Conservation (phyloP, 2,797 vertebrate genomes). For the Strix occidentalis region DNA sequence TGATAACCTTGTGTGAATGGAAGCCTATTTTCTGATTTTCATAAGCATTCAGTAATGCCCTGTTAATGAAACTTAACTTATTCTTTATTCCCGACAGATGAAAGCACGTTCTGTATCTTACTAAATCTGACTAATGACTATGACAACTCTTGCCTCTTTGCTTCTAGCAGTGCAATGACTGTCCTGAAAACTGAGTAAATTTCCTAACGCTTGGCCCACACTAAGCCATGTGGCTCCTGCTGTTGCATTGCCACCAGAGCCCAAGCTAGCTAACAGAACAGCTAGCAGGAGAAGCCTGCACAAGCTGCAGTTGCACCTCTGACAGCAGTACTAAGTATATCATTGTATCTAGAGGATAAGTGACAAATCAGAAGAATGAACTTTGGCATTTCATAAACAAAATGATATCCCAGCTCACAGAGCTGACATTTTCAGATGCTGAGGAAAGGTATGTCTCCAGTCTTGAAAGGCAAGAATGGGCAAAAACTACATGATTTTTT, state of each 20-base stretch:
- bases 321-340: background rate
- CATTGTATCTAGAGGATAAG: background rate
- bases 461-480: background rate
- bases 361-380: background rate
- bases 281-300: background rate
- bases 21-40: slow-evolving; percentile 16
- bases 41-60: background rate
- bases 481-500: background rate
- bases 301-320: background rate
- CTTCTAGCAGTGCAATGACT: background rate
- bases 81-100: background rate
- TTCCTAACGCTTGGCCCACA: fast-evolving
- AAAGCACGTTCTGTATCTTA: slow-evolving; percentile 1
- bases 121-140: background rate
- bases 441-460: background rate
- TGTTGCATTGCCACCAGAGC: background rate
- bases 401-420: background rate
- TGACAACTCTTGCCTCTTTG: background rate
- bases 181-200: background rate
- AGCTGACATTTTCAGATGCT: background rate
- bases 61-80: slow-evolving; percentile 37
- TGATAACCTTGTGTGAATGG: background rate
- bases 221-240: background rate
- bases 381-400: background rate
- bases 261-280: fast-evolving